phyloP scores from a whole-genome alignment of 2,888 invertebrate species.

The Desoria tigrina region DNA sequence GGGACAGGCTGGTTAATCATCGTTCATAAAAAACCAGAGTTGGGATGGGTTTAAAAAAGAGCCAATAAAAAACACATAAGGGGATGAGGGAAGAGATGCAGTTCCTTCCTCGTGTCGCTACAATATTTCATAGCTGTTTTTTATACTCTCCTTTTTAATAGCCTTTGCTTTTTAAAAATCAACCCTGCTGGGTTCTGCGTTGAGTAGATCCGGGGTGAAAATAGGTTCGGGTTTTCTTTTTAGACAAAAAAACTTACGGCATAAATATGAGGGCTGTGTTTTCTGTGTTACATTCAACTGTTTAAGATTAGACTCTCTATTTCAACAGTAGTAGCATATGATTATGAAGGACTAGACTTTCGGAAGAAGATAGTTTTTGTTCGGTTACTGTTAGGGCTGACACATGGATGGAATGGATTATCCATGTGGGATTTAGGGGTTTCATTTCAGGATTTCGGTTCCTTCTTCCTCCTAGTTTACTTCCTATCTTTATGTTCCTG shows the following conservation, averaged over 20 bases:
- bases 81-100: background rate
- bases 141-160: too few species aligned
- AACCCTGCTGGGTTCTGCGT: background rate
- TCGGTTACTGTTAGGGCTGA: background rate
- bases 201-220: too few species aligned
- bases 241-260: background rate
- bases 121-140: background rate
- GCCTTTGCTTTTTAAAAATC: background rate
- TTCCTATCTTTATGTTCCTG: background rate
- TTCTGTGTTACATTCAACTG: too few species aligned
- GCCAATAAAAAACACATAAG: conserved; percentile 12
- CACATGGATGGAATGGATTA: conserved; percentile 12
- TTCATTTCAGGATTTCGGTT: conserved; percentile 21
- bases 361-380: too few species aligned
- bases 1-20: background rate
- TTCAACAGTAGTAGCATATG: too few species aligned
- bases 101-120: background rate
- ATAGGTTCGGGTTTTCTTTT: background rate
- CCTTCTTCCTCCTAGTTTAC: conserved; percentile 7
- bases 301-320: too few species aligned
- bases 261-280: background rate
- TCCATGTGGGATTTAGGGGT: conserved; percentile 20
- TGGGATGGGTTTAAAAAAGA: conserved; percentile 18
- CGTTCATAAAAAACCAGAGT: conserved; percentile 12
- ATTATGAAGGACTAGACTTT: too few species aligned